Evolutionary conservation across 1,140 invertebrate species (phyloP).

Genomic region (Armadillidium nasatum): DNA sequence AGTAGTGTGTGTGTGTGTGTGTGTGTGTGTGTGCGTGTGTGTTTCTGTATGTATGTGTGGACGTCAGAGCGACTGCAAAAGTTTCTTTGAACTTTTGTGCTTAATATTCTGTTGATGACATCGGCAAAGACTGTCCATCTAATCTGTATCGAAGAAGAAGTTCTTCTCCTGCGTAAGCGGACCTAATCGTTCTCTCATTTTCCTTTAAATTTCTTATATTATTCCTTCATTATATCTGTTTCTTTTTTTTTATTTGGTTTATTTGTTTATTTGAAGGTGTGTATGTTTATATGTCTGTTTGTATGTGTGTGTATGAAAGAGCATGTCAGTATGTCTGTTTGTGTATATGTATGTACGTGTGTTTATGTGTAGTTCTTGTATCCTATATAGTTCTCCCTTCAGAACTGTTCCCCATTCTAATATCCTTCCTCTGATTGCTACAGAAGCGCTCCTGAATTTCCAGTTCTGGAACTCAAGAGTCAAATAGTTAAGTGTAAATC

Average conservation of each 20-base stretch:
- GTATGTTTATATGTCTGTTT: no score
- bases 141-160: constrained; percentile 40
- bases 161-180: constrained; percentile 28
- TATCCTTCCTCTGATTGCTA: constrained; percentile 44
- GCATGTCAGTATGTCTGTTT: no score
- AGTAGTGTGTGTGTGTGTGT: no score
- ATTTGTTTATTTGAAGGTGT: no score
- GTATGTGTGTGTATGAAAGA: no score
- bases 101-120: constrained; percentile 5
- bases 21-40: no score
- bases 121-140: constrained; percentile 36
- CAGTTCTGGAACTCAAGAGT: constrained; percentile 39
- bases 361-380: background rate
- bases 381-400: background rate
- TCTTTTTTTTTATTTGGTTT: no score
- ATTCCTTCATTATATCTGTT: no score
- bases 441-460: constrained; percentile 43
- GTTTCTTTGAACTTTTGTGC: background rate
- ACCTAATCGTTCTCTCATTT: constrained; percentile 28
- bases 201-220: background rate
- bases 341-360: no score
- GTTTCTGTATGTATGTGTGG: no score
- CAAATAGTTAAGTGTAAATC: constrained; percentile 20
- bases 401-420: constrained; percentile 32
- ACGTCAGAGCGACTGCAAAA: no score